Evolutionary conservation across 2,797 vertebrate genomes (phyloP), one percentile per base, ranked within the genome.

Genomic region (Coranthus polyacanthus): DNA sequence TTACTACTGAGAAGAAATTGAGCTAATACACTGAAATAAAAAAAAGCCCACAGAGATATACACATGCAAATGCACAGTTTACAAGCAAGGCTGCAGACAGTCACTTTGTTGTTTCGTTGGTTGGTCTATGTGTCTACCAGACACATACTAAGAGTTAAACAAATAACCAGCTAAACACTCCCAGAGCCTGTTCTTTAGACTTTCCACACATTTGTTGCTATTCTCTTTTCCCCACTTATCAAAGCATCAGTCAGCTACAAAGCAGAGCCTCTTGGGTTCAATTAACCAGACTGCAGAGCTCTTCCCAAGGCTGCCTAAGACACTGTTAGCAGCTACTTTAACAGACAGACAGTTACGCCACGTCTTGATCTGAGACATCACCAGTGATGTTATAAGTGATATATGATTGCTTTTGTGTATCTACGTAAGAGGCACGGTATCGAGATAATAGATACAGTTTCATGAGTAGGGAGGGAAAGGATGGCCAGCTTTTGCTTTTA

Each of bases 261-360:
- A 81, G 68, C 63, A 16, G 39, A 54, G 56, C 81, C 84, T 85
- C 84, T 70, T 43, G 79, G 87, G 79, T 83, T 90, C 86, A 89
- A 87, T 91, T 85, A 91, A 63, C 59, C 49, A 51, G 58, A 37
- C 66, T 43, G 68, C 59, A 38, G 37, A 74, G 78, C 54, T 83
- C 50, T 66, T 86, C 78, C 68, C 68, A 45, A 50, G 57, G 50
- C 57, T 59, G 57, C 59, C 72, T 44, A 32, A 73, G 68, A 75
- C 66, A 49, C 57, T 68, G 75, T 76, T 64, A 73, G 58, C 61
- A 51, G 22, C 72, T 53, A 59, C 66, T 54, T 39, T 3, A 26
- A 59, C 68, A 70, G 70, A 45, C 46, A 39, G 18, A 64, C 49
- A 47, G 63, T 75, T 36, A 66, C 66, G 55, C 75, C 68, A 68